Base-by-base conservation (phyloP, 2,797 vertebrate genomes). In the Diceros bicornis region DNA sequence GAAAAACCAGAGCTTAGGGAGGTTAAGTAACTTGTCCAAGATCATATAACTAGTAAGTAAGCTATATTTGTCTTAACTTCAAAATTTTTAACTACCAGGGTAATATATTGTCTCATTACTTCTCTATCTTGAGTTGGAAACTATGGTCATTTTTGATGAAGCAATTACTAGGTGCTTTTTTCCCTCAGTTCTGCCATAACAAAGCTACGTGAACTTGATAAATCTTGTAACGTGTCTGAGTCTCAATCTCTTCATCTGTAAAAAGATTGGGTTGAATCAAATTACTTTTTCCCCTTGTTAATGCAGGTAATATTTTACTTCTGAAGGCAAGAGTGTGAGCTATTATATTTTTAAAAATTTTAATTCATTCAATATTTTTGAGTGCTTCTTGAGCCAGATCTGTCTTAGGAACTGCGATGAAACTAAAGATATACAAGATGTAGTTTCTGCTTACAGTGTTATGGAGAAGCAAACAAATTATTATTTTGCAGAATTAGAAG, bases 201-300 rank as follows among this genome's bases (percentile, higher is more conserved):
- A 86, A 95, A 85, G 72, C 21, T 89, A 74, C 74, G 52, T 71
- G 55, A 96, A 97, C 68, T 95, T 93, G 47, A 93, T 75, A 89
- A 91, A 91, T 66, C 14, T 93, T 94, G 25, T 91, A 91, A 82
- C 69, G 18, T 84, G 57, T 89, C 62, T 86, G 77, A 3, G 37
- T 89, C 50, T 97, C 96, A 91, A 93, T 94, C 37, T 93, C 57
- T 92, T 94, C 52, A 93, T 91, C 61, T 93, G 55, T 94, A 92
- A 96, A 94, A 90, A 90, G 83, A 84, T 5, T 87, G 37, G 64
- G 75, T 90, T 96, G 77, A 95, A 79, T 62, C 29, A 94, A 93
- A 92, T 91, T 75, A 91, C 17, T 90, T 97, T 95, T n/a, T 1
- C 12, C n/a, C 44, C 29, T 93, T 94, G 21, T 89, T 94, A 95